A percentile compares a stretch with the other conserved stretches of the same genome.
These are phyloP conservation scores for Desoria tigrina DNA, from an alignment of 2,888 invertebrate genomes.

Conservation along the genomic window DNA sequence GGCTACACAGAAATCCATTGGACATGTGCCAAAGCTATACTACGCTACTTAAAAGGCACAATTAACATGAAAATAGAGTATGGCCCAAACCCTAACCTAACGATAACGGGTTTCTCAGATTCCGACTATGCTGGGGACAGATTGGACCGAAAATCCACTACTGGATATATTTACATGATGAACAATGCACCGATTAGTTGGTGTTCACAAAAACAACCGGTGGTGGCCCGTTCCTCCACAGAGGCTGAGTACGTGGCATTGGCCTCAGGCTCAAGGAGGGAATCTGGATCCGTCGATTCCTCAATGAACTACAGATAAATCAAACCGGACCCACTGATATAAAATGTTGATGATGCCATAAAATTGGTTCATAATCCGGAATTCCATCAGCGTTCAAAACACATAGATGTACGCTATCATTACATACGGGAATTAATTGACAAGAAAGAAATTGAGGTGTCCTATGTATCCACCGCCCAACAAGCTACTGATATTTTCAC, in stretches of 20 bases:
- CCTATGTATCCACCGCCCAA: conserved; percentile 1
- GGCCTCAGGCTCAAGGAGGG: conserved; percentile 28
- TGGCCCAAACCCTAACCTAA: neutral
- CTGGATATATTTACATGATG: conserved; percentile 32
- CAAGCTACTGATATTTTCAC: conserved; percentile 20
- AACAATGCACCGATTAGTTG: conserved; percentile 31
- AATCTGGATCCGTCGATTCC: conserved; percentile 39
- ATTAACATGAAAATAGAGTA: too few species aligned
- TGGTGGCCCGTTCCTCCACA: conserved; percentile 36
- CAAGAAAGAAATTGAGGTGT: neutral
- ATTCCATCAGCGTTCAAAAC: conserved; percentile 48
- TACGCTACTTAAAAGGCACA: conserved; percentile 18
- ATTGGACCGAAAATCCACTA: conserved; percentile 42
- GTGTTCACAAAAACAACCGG: conserved; percentile 36
- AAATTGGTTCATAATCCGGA: conserved; percentile 48
- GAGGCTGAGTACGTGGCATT: conserved; percentile 49
- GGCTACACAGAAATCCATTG: neutral
- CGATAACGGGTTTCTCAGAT: conserved; percentile 40
- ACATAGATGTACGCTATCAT: conserved; percentile 51
- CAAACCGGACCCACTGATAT: conserved; percentile 4
- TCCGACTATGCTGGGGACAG: conserved; percentile 45
- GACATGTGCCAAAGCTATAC: neutral
- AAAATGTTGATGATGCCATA: conserved; percentile 24
- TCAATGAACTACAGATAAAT: conserved; percentile 32
- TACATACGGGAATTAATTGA: conserved; percentile 30